Percentiles rank a stretch among this genome's conserved stretches.
Evolutionary conservation across 2,888 invertebrate genomes (phyloP).

Genomic region (Linhomoeus sp.): DNA sequence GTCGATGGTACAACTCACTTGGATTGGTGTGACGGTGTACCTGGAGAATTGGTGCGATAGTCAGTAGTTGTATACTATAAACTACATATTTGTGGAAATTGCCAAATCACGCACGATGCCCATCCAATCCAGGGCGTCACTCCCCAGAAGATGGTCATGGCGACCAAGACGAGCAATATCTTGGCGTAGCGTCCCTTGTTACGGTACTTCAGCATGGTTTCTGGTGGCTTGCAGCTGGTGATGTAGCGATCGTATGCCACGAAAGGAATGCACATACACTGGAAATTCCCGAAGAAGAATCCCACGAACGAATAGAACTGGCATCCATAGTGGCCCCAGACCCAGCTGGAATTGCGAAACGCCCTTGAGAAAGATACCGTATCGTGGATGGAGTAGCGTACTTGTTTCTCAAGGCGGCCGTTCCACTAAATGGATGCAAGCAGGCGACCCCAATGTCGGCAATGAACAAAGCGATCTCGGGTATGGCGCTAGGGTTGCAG

Average conservation of each 20-base stretch:
- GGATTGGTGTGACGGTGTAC: conserved; percentile 16
- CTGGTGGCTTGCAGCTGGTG: too few species aligned
- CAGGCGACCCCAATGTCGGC: conserved; percentile 5
- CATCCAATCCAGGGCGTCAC: conserved; percentile 15
- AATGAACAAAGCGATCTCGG: conserved; percentile 4
- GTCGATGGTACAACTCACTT: conserved; percentile 23
- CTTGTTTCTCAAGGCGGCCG: conserved; percentile 3
- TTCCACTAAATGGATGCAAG: conserved; percentile 6
- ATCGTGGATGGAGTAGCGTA: background rate
- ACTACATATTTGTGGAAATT: too few species aligned
- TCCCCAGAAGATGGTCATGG: conserved; percentile 10
- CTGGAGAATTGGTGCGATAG: too few species aligned
- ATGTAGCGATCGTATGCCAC: conserved; percentile 20
- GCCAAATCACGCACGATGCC: conserved; percentile 5
- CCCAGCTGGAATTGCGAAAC: conserved; percentile 18
- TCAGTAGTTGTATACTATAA: background rate
- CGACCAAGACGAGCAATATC: conserved; percentile 5
- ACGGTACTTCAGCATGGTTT: conserved; percentile 1
- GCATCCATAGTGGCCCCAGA: conserved; percentile 22
- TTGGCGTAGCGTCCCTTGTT: background rate
- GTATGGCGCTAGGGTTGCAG: background rate
- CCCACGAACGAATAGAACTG: conserved; percentile 23
- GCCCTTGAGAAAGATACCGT: too few species aligned
- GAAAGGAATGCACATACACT: conserved; percentile 15
- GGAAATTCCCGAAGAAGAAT: conserved; percentile 22